Conservation (phyloP, 2,113 vertebrate species). For the Mormyrus iriodes region DNA sequence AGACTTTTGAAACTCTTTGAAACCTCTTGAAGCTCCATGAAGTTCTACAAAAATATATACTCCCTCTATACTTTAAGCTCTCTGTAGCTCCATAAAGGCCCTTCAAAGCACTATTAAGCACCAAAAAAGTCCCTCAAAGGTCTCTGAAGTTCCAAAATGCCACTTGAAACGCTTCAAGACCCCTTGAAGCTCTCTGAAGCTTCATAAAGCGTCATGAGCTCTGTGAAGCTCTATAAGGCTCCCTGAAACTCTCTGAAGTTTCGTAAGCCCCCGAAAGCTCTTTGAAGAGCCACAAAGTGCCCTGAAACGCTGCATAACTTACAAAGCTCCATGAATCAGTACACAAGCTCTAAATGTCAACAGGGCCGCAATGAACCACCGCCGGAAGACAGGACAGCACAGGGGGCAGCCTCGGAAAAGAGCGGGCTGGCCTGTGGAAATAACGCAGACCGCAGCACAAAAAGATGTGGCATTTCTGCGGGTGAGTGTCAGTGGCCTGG, state of each 20-base stretch:
- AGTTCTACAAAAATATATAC: not conserved
- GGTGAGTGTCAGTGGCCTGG: not conserved
- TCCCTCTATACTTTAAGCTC: not conserved
- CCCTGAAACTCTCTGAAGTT: not conserved
- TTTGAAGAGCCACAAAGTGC: not conserved
- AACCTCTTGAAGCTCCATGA: not conserved
- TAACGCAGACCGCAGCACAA: not conserved
- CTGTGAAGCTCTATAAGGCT: not conserved
- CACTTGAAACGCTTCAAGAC: not conserved
- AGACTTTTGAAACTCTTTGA: not conserved
- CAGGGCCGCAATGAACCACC: not conserved
- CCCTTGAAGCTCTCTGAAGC: not conserved
- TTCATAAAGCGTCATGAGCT: not conserved
- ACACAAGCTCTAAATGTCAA: not conserved
- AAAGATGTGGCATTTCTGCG: conserved; percentile 13
- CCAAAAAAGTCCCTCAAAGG: not conserved
- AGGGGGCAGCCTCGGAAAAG: not conserved
- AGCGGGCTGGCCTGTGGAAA: not conserved
- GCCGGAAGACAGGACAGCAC: not conserved
- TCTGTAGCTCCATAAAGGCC: not conserved
- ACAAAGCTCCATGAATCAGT: not conserved
- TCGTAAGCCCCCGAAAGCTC: not conserved
- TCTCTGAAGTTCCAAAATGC: not conserved
- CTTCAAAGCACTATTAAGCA: no score
- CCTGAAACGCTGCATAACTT: not conserved